These are phyloP conservation scores for Bryconaethiops microstoma DNA, from an alignment of 2,797 vertebrate genomes.

Conservation along the genomic window DNA sequence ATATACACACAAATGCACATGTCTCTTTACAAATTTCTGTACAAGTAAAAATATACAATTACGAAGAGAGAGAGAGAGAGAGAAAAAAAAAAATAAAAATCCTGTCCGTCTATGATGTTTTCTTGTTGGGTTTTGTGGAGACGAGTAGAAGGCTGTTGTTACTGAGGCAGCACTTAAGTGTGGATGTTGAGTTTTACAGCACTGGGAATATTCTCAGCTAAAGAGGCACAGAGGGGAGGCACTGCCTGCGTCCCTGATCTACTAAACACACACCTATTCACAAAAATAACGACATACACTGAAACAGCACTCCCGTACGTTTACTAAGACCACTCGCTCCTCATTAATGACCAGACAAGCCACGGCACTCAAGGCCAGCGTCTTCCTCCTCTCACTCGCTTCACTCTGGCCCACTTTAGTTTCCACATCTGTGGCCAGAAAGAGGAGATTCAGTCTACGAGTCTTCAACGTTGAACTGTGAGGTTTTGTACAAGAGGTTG, in stretches of 20 bases:
- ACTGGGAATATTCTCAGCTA: constrained; percentile 21
- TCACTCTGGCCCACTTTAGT: constrained; percentile 48
- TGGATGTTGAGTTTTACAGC: constrained; percentile 33
- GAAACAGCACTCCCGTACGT: background rate
- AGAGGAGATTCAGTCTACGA: background rate
- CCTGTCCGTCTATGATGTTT: constrained; percentile 31
- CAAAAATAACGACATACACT: background rate
- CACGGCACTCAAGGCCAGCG: background rate
- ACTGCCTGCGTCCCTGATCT: constrained; percentile 50
- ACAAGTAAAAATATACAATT: constrained; percentile 59
- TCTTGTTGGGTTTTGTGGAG: constrained; percentile 8
- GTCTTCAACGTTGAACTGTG: constrained; percentile 7
- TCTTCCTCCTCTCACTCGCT: constrained; percentile 33
- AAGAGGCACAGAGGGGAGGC: constrained; percentile 56
- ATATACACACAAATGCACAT: constrained; percentile 46
- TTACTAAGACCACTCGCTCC: constrained; percentile 1
- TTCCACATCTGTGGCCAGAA: background rate
- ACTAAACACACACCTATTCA: background rate
- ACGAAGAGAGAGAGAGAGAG: too few species aligned
- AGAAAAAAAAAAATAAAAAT: constrained; percentile 38
- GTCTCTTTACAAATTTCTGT: constrained; percentile 57
- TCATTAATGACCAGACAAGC: background rate
- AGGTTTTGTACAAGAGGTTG: constrained; percentile 16
- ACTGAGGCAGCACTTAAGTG: constrained; percentile 42
- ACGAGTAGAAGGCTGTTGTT: constrained; percentile 22